These are phyloP conservation scores for Drosophila sp. DNA, from an alignment of 1,140 invertebrate genomes.

Conservation along the genomic window DNA sequence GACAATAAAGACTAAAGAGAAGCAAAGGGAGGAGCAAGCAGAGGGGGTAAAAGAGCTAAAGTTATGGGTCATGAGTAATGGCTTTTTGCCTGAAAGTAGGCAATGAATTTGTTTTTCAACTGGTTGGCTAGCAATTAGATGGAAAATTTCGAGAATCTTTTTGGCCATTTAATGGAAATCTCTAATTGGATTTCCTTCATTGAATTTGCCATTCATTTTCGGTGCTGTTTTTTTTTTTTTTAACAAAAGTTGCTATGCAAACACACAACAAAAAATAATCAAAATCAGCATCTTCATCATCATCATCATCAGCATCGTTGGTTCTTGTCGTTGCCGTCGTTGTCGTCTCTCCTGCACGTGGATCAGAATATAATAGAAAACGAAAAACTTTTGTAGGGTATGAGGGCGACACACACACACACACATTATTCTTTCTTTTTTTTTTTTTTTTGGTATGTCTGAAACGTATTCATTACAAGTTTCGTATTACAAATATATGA, in stretches of 20 bases:
- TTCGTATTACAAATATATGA: conserved; percentile 46
- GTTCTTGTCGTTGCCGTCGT: conserved; percentile 3
- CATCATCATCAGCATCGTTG: not conserved
- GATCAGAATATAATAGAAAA: conserved; percentile 17
- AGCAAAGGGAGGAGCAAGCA: not conserved
- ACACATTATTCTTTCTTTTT: conserved; percentile 36
- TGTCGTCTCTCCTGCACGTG: conserved; percentile 2
- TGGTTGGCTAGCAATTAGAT: conserved; percentile 45
- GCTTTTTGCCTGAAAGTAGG: conserved; percentile 16
- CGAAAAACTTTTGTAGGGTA: conserved; percentile 12
- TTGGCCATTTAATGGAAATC: conserved; percentile 34
- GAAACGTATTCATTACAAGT: conserved; percentile 72
- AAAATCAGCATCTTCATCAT: conserved; percentile 14
- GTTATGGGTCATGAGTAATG: conserved; percentile 17
- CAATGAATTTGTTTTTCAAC: conserved; percentile 25
- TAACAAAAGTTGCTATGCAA: conserved; percentile 78
- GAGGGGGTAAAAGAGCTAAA: not conserved
- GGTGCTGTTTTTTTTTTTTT: not conserved
- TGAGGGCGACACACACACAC: not conserved
- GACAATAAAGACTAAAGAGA: conserved; percentile 16
- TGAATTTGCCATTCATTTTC: conserved; percentile 40
- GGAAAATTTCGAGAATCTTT: conserved; percentile 30
- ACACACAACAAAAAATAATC: conserved; percentile 62
- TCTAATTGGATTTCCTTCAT: conserved; percentile 73
- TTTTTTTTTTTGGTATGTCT: conserved; percentile 41